These are phyloP conservation scores for Lethenteron camtschaticum DNA, from an alignment of 2,113 vertebrate genomes.

Conservation along the genomic window DNA sequence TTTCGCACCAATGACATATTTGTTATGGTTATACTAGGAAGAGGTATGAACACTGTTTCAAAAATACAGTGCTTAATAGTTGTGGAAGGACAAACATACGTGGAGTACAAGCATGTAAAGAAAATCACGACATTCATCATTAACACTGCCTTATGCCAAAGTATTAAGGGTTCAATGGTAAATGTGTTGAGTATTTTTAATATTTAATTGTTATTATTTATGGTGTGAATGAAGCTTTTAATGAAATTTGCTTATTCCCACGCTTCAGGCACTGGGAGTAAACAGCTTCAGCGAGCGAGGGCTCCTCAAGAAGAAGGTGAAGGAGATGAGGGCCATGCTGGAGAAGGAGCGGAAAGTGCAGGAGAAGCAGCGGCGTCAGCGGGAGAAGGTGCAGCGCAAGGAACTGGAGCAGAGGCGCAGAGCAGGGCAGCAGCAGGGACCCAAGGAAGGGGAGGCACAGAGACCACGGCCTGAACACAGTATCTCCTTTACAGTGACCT, in stretches of 20 bases:
- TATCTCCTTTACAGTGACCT: too few relatives aligned
- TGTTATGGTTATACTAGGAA: slow-evolving; percentile 6
- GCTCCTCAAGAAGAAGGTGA: slow-evolving; percentile 69
- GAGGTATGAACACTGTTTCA: background rate
- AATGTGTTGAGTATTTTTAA: slow-evolving; percentile 7
- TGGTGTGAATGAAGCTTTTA: slow-evolving; percentile 3
- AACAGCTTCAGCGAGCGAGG: slow-evolving; percentile 54
- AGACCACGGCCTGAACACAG: too few relatives aligned
- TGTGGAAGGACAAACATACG: slow-evolving; percentile 10
- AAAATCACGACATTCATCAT: background rate
- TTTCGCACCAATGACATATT: background rate
- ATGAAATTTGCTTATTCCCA: slow-evolving; percentile 4
- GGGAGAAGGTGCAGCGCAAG: slow-evolving; percentile 43
- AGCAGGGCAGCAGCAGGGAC: too few relatives aligned
- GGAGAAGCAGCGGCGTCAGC: slow-evolving; percentile 65
- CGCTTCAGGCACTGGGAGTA: slow-evolving; percentile 46
- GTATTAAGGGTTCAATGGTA: slow-evolving; percentile 5
- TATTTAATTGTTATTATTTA: slow-evolving; percentile 10
- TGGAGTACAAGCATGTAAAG: slow-evolving; percentile 16
- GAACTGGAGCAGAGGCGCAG: slow-evolving; percentile 30
- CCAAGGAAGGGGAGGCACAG: too few relatives aligned
- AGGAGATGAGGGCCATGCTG: slow-evolving; percentile 56
- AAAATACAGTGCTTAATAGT: background rate
- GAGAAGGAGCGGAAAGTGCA: slow-evolving; percentile 58
- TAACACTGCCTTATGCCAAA: background rate